Conservation (phyloP, 1,140 invertebrate genomes). For the Himalopsyche phryganea region DNA sequence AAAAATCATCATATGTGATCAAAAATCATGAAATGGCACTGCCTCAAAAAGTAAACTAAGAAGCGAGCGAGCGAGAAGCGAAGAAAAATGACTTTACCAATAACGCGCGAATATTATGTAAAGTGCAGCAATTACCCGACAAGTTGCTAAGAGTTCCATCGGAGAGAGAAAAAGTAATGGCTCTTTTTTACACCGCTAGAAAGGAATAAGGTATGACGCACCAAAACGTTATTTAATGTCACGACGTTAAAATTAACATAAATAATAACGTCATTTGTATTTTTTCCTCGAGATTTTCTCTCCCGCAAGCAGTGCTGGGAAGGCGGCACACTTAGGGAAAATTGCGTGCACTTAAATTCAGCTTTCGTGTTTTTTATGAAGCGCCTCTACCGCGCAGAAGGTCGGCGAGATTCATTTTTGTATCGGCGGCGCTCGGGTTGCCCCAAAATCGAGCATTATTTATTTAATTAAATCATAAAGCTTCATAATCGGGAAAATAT, state of each 20-base stretch:
- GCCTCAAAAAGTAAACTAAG: no score
- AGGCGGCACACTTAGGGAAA: slow-evolving; percentile 30
- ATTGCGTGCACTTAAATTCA: slow-evolving; percentile 36
- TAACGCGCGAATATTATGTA: slow-evolving; percentile 34
- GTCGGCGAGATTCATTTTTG: not conserved
- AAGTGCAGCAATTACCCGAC: slow-evolving; percentile 35
- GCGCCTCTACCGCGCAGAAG: not conserved
- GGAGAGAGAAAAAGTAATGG: slow-evolving; percentile 14
- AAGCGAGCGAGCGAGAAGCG: not conserved
- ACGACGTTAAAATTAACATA: slow-evolving; percentile 35
- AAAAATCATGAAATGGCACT: no score
- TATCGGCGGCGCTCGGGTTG: not conserved
- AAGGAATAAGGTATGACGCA: slow-evolving; percentile 31
- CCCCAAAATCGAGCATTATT: no score
- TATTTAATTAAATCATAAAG: not conserved
- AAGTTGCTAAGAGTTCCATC: slow-evolving; percentile 27
- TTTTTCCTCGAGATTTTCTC: slow-evolving; percentile 21
- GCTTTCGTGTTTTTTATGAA: slow-evolving; percentile 31
- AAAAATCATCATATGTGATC: no score
- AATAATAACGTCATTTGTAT: slow-evolving; percentile 36
- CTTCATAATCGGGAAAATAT: slow-evolving; percentile 1
- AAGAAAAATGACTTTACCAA: slow-evolving; percentile 32
- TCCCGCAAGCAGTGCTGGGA: not conserved
- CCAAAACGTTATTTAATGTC: slow-evolving; percentile 35
- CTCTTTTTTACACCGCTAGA: slow-evolving; percentile 17